These are phyloP conservation scores for Bergia sp. DNA, from an alignment of 92 coral and sea anemone species.

Conservation along the genomic window DNA sequence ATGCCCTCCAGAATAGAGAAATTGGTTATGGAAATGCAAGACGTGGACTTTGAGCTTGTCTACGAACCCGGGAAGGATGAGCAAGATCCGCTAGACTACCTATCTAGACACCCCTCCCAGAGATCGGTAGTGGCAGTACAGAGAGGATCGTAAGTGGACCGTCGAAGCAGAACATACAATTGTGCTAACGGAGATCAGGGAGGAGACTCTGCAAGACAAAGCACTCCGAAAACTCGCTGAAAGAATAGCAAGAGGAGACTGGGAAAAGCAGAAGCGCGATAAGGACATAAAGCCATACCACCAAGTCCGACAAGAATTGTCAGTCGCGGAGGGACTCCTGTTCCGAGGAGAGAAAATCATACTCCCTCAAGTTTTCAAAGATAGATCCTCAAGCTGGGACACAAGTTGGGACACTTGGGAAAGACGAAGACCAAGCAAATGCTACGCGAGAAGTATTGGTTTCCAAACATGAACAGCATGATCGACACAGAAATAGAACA, in stretches of 20 bases:
- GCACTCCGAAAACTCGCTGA: no score
- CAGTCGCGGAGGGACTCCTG: no score
- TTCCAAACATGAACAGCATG: no score
- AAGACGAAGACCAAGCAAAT: conserved; percentile 6
- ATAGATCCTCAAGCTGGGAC: no score
- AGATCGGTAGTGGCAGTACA: conserved; percentile 44
- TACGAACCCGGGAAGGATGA: conserved; percentile 67
- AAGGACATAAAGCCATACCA: no score
- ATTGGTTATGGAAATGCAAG: conserved; percentile 75
- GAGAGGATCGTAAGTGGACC: conserved; percentile 10
- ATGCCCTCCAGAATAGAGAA: conserved; percentile 59
- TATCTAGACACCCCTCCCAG: conserved; percentile 70
- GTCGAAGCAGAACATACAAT: conserved; percentile 17
- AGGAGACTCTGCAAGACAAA: no score
- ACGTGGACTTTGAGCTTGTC: conserved; percentile 63
- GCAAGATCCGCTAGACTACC: conserved; percentile 60
- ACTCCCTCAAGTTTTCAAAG: no score
- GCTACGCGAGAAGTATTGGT: not conserved
- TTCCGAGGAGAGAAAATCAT: no score
- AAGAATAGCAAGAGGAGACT: no score
- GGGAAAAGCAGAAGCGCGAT: not conserved
- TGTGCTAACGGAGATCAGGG: no score
- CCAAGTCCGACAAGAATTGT: no score
- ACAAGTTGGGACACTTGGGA: no score
- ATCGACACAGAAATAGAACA: not conserved